Base-by-base conservation (phyloP, 1,140 invertebrate genomes). In the Brachionus plicatilis region DNA sequence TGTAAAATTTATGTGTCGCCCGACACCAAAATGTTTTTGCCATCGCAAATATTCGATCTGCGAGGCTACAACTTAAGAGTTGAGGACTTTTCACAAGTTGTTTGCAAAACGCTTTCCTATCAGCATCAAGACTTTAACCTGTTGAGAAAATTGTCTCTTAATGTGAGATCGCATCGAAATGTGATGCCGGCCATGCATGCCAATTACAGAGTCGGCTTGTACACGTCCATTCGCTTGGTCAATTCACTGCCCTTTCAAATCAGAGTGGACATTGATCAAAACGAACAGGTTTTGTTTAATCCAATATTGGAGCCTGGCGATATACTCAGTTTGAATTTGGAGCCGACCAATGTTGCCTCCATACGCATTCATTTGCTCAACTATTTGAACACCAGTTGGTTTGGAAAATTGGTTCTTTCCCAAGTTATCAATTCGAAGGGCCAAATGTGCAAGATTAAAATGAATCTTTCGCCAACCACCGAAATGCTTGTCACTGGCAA, bases 171-270 rank as follows among this genome's bases (percentile, higher is more conserved):
- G 14, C 79, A 82, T 65, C 50, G 53, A 29, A 82, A 82, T 47
- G 79, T 82, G 17, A 82, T 82, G 79, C 79, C 79, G 27, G 53
- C 79, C 11, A 82, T 82, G 79, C 79, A 82, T 68, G 79, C 79
- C 41, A 82, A 82, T 29, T 82, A 82, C 33, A 60, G 24, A 41
- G 53, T 82, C 8, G 45, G 27, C n/a, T 37, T 82, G 29, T 82
- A 65, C 33, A 43, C 79, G 20, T 8, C 79, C 24, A 68, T 82
- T 27, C 33, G 60, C n/a, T 45, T 82, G 43, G 11, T 82, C 11
- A 82, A 82, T 47, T 82, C 37, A 5, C 60, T 82, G n/a, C 79
- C 79, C 27, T 45, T 82, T 43, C 53, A 68, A 17, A 82, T 82
- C n/a, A 24, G 79, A 65, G 7, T 82, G 11, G 79, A 82, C 33